Evolutionary conservation across 2,888 invertebrate genomes (phyloP).

Genomic region (Portevinia maculata): DNA sequence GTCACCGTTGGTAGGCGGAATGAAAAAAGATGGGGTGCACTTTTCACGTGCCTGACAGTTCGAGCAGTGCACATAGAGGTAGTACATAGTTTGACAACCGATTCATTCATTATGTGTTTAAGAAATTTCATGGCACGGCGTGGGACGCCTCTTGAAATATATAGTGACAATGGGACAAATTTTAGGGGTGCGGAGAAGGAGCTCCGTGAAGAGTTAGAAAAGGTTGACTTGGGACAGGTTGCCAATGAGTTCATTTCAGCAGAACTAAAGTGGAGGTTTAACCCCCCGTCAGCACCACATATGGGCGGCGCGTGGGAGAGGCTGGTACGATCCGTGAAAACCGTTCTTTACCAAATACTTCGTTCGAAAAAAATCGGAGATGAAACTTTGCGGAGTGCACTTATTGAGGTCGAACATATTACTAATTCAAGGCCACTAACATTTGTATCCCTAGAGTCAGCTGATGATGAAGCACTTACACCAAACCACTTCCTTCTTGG

Average conservation of each 20-base stretch:
- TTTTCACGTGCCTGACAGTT: slow-evolving; percentile 69
- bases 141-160: neutral
- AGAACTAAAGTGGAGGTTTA: slow-evolving; percentile 71
- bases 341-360: slow-evolving; percentile 1
- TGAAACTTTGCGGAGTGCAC: slow-evolving; percentile 2
- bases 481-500: slow-evolving; percentile 12
- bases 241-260: slow-evolving; percentile 15
- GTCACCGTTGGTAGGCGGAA: slow-evolving; percentile 9
- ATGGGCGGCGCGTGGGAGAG: slow-evolving; percentile 67
- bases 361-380: slow-evolving; percentile 14
- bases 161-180: neutral
- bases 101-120: neutral
- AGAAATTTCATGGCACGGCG: too few relatives aligned
- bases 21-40: slow-evolving; percentile 53
- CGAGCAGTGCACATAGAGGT: slow-evolving; percentile 63
- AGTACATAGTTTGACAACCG: slow-evolving; percentile 42
- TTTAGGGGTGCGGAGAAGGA: slow-evolving; percentile 16
- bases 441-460: slow-evolving; percentile 14
- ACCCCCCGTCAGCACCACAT: slow-evolving; percentile 75
- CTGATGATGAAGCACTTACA: slow-evolving; percentile 61
- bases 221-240: neutral
- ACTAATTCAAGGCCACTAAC: slow-evolving; percentile 69
- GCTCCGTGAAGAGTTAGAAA: neutral
- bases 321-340: slow-evolving; percentile 49
- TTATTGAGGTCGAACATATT: slow-evolving; percentile 52